These are phyloP conservation scores for Noctua janthe DNA, from an alignment of 2,888 invertebrate genomes.

Conservation along the genomic window DNA sequence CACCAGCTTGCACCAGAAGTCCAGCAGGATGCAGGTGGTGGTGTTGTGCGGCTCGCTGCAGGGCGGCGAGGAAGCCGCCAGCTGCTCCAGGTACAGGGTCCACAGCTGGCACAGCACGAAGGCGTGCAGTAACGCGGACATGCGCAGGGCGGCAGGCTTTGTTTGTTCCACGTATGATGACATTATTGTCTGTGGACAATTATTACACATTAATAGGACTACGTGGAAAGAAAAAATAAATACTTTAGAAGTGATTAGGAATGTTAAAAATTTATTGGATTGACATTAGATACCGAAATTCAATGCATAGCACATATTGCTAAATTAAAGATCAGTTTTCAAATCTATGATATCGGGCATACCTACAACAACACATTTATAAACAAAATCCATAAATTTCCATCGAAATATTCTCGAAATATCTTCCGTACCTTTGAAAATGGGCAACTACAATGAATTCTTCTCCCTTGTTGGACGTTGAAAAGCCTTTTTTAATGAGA, in stretches of 20 bases:
- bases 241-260: not conserved
- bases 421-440: too few species aligned
- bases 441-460: too few species aligned
- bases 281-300: not conserved
- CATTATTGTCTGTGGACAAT: constrained; percentile 93
- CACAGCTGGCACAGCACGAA: constrained; percentile 99
- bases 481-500: too few species aligned
- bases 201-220: too few species aligned
- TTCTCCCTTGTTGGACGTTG: too few species aligned
- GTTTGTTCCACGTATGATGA: constrained; percentile 99
- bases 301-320: not conserved
- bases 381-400: too few species aligned
- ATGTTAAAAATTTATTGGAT: not conserved
- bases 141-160: constrained; percentile 94
- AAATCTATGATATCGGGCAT: too few species aligned
- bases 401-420: too few species aligned
- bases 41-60: constrained; percentile 93
- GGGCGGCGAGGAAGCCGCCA: constrained; percentile 92
- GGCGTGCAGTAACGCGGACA: constrained; percentile 99
- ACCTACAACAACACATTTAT: too few species aligned
- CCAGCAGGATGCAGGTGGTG: constrained; percentile 96
- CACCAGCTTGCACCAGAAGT: constrained; percentile 99
- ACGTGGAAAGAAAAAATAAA: not conserved
- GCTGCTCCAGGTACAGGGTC: constrained; percentile 99
- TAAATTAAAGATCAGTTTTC: too few species aligned